Evolutionary conservation across 2,888 invertebrate genomes (phyloP), one percentile per base, ranked within the genome.

Genomic region (Megamerina dolium): DNA sequence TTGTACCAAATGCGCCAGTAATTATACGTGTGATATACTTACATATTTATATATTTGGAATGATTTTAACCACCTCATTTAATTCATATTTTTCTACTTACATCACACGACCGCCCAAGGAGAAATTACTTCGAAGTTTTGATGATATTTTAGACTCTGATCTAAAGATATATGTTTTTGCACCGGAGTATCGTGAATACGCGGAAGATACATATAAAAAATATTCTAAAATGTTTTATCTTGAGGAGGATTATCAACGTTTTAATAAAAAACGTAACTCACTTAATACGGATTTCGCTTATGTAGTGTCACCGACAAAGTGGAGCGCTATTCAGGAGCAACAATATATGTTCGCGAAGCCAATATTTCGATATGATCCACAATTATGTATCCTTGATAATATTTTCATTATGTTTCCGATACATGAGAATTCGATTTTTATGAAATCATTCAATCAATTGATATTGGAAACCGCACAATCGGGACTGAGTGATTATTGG

Each of bases 71-170:
- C 5, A 61, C 61, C 5, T 59, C 62, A 43, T 68, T 61, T 21
- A 68, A 64, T 30, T 59, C 65, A 0, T 61, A 61, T 42, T 62
- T 66, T 37, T 61, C 66, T 4, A 57, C 65, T 1, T 66, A 58
- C 41, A 55, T 64, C 8, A 67, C 62, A 2, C 60, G 54, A 12
- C 51, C 58, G 0, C 66, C 66, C 0, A 65, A 62, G 29, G 47
- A 53, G 23, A 3, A 48, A 3, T 51, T 56, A 1, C 52, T 56
- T 2, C 51, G 41, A 3, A 52, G 44, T 10, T 63, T 54, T 9
- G 63, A 66, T 19, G 66, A 64, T 37, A 46, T 66, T 1, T 33
- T 58, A 13, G 45, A 45, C 1, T 60, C 63, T 0, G 48, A 50
- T 1, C 5, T 54, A 2, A 63, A 63, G 31, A 40, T 65, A 1